Conservation (phyloP, 2,113 vertebrate species). For the Penelope pileata region DNA sequence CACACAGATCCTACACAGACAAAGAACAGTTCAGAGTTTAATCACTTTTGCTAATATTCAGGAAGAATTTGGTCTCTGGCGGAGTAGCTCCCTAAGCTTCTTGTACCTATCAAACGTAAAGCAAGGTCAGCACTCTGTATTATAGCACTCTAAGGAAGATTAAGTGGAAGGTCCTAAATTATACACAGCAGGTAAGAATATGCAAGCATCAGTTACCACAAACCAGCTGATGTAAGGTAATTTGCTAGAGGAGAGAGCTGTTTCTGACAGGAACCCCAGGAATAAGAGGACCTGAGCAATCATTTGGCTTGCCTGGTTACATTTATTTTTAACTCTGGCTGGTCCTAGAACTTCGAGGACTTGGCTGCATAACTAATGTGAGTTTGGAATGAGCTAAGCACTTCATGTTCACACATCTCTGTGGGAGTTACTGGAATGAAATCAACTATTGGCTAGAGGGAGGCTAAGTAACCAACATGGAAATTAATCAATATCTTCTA, state of each 20-base stretch:
- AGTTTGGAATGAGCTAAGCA: not conserved
- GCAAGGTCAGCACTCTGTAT: not conserved
- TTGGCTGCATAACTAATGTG: accelerated
- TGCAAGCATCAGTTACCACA: not conserved
- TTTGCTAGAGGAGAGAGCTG: not conserved
- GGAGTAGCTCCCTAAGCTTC: not conserved
- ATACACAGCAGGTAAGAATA: not conserved
- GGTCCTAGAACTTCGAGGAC: not conserved
- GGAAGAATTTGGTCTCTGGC: not conserved
- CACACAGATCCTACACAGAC: not conserved
- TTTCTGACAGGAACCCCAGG: not conserved
- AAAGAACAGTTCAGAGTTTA: not conserved
- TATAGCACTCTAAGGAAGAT: not conserved
- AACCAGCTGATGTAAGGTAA: not conserved
- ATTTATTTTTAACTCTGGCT: not conserved
- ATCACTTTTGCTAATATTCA: not conserved
- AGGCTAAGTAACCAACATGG: not conserved
- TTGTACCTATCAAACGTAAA: not conserved
- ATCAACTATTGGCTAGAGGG: too few species aligned
- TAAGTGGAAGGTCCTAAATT: not conserved
- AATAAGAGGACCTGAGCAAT: not conserved
- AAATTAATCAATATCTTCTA: not conserved
- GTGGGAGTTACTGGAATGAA: not conserved
- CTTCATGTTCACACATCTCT: not conserved
- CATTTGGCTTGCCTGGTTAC: not conserved